Evolutionary conservation across 2,888 invertebrate genomes (phyloP), one percentile per base, ranked within the genome.

Genomic region (Tachystola acroxantha): DNA sequence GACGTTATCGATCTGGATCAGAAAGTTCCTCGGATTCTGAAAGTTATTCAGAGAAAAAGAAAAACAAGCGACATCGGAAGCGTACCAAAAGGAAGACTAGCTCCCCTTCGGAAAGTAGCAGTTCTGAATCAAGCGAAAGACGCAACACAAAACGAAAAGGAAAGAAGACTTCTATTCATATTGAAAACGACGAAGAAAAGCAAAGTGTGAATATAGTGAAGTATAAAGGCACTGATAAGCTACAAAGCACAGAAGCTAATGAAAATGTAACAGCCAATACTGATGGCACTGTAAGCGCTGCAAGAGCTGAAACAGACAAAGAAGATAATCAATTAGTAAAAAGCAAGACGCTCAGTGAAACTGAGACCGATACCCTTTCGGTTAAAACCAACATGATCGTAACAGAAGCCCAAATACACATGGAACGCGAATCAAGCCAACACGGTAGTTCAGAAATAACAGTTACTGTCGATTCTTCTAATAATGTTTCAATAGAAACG

Each of bases 341-440:
- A 59, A 65, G 54, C 45, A 71, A 69, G 53, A 60, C 64, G 11
- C 69, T 66, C 6, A 88, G 84, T 66, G 87, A 80, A 67, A 88
- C 74, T 34, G 88, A 87, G 64, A 85, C 82, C 1, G 86, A 87
- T 45, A 84, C 81, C 4, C 47, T 81, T 40, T 87, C 87, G 13
- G 69, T 86, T 3, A 81, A 88, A 60, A 82, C 86, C 3, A 88
- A 85, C 45, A 84, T 82, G 76, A 69, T 88, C 29, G 75, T 80
- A 33, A 88, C 88, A 6, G 88, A 88, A 75, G 88, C 88, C 13
- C 84, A 86, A 68, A 81, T 88, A 44, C 88, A 88, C 39, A 79
- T 85, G 70, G 80, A 88, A 54, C 73, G 80, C 36, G 75, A 85
- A 46, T 71, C 75, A 7, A 74, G 68, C 50, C 65, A 84, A 49